Evolutionary conservation across 1,140 invertebrate species (phyloP).

Genomic region (Drosophila lacteicornis): DNA sequence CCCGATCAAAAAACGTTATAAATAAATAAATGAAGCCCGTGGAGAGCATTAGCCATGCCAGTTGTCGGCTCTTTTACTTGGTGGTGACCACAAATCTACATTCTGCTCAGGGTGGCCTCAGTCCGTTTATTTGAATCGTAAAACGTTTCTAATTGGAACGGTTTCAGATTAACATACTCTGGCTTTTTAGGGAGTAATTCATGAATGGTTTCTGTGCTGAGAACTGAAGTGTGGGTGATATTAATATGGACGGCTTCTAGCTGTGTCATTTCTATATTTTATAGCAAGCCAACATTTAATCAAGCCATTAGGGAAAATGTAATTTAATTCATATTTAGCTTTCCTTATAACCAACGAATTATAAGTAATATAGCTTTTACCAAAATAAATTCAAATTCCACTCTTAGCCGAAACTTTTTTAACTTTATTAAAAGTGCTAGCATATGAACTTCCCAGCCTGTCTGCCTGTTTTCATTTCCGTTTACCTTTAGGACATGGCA

Average conservation of each 20-base stretch:
- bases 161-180: constrained; percentile 24
- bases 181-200: constrained; percentile 9
- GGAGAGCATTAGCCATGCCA: constrained; percentile 66
- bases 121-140: constrained; percentile 21
- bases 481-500: constrained; percentile 40
- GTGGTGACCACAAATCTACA: constrained; percentile 52
- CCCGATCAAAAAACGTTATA: constrained; percentile 60
- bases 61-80: constrained; percentile 55
- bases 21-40: constrained; percentile 46
- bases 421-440: constrained; percentile 20
- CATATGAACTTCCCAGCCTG: constrained; percentile 1
- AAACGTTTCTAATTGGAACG: constrained; percentile 51
- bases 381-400: background rate
- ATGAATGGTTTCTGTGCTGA: constrained; percentile 8
- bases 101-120: constrained; percentile 25
- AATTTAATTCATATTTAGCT: background rate
- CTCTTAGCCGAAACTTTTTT: background rate
- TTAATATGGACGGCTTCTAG: background rate
- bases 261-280: background rate
- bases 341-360: background rate
- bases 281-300: no score
- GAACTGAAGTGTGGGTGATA: background rate
- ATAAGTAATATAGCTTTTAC: background rate
- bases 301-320: no score
- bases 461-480: constrained; percentile 34